Evolutionary conservation across 1,140 invertebrate genomes (phyloP), one percentile per base, ranked within the genome.

Genomic region (Anagrus nilaparvatae): DNA sequence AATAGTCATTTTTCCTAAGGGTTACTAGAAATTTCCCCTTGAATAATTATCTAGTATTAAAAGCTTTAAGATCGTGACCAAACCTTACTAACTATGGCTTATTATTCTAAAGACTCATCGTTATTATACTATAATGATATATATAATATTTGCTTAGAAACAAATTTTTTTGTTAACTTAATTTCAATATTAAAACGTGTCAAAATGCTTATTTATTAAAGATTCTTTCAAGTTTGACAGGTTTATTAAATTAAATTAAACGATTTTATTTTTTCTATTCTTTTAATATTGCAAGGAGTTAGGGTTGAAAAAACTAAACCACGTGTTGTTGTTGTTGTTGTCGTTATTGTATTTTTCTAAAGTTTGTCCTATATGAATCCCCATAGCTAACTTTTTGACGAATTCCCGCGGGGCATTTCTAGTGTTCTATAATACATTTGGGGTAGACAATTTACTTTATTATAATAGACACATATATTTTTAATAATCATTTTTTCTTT

Each of bases 201-300:
- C n/a, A n/a, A n/a, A n/a, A n/a, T n/a, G n/a, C n/a, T n/a, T n/a
- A n/a, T n/a, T n/a, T n/a, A n/a, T n/a, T n/a, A n/a, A n/a, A n/a
- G 32, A 32, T 40, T 30, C 17, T 12, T 34, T 24, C 24, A 25
- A 30, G 23, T 56, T 58, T 51, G 55, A 61, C 55, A 57, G 58
- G 54, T 61, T 61, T n/a, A n/a, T n/a, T n/a, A n/a, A n/a, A 61
- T 61, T 60, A 60, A 59, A 61, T 60, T 61, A 60, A 61, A 60
- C 59, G 58, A 60, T 59, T 59, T 55, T 53, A 55, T 51, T 57
- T 54, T 25, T 19, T 20, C 32, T 29, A 23, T 9, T 14, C 6
- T n/a, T n/a, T n/a, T n/a, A n/a, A n/a, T n/a, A n/a, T n/a, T n/a
- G n/a, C n/a, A n/a, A n/a, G n/a, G n/a, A n/a, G n/a, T n/a, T n/a